These are phyloP conservation scores for Urocitellus parryii DNA, from an alignment of 2,113 vertebrate genomes.

Conservation along the genomic window DNA sequence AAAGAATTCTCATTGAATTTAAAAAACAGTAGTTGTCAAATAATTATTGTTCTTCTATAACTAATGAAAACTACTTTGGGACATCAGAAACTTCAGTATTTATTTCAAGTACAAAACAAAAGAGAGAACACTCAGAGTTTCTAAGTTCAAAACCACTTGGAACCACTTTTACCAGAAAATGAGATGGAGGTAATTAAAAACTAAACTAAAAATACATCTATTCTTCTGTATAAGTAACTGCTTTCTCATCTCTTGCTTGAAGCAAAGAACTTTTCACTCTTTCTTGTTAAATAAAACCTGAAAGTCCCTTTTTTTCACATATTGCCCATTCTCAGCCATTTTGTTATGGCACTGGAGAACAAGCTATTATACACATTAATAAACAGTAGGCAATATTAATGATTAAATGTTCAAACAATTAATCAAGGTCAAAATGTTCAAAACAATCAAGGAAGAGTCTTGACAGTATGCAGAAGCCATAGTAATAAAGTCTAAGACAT, in stretches of 20 bases:
- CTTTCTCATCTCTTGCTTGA: neutral
- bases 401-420: conserved; percentile 40
- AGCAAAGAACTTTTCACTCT: conserved; percentile 13
- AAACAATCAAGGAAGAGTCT: neutral
- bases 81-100: neutral
- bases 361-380: neutral
- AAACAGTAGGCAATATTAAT: neutral
- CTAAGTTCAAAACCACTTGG: neutral
- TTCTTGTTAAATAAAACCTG: neutral
- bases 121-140: neutral
- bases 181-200: conserved; percentile 31
- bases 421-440: neutral
- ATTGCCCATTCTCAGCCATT: neutral
- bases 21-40: neutral
- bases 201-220: neutral
- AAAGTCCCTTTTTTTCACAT: neutral
- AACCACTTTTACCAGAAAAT: neutral
- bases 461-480: neutral
- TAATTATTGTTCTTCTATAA: neutral
- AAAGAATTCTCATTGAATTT: neutral
- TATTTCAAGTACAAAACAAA: neutral
- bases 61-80: neutral
- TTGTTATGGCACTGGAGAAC: neutral
- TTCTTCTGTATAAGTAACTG: neutral
- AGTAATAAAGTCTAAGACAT: neutral